phyloP scores from a whole-genome alignment of 2,888 invertebrate genomes.

The Sarcophaga variegata region DNA sequence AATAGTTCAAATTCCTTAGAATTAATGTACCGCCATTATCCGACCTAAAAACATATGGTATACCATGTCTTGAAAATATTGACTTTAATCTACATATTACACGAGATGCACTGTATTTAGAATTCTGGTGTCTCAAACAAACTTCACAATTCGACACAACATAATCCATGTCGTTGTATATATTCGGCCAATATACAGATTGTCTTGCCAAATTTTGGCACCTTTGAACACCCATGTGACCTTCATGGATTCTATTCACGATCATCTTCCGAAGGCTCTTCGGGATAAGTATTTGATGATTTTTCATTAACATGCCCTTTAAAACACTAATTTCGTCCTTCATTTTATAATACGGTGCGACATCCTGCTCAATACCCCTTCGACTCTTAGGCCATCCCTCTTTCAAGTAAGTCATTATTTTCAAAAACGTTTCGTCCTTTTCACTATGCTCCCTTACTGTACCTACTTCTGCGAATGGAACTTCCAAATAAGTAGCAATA shows the following conservation, averaged over 20 bases:
- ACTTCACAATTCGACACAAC: slow-evolving; percentile 36
- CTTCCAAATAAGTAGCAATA: slow-evolving; percentile 56
- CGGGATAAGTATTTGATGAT: slow-evolving; percentile 17
- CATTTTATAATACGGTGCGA: slow-evolving; percentile 48
- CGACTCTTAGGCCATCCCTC: background rate
- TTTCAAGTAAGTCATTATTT: slow-evolving; percentile 23
- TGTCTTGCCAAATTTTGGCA: slow-evolving; percentile 53
- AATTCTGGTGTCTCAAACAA: slow-evolving; percentile 64
- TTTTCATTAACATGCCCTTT: slow-evolving; percentile 58
- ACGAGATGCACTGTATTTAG: slow-evolving; percentile 10
- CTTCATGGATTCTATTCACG: slow-evolving; percentile 47
- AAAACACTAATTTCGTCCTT: slow-evolving; percentile 58
- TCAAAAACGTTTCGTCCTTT: slow-evolving; percentile 35
- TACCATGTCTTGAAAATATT: too few relatives aligned
- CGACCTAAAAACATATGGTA: too few relatives aligned
- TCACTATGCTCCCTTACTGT: background rate
- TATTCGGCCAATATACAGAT: slow-evolving; percentile 60
- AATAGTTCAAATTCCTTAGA: too few relatives aligned
- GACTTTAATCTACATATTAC: too few relatives aligned
- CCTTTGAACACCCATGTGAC: slow-evolving; percentile 51
- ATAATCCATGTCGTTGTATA: slow-evolving; percentile 58
- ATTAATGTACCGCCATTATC: too few relatives aligned
- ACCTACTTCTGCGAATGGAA: slow-evolving; percentile 36
- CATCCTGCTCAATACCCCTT: background rate
- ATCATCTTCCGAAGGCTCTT: slow-evolving; percentile 32